Base-by-base conservation (phyloP, 2,888 invertebrate genomes). In the Brenthis daphne region DNA sequence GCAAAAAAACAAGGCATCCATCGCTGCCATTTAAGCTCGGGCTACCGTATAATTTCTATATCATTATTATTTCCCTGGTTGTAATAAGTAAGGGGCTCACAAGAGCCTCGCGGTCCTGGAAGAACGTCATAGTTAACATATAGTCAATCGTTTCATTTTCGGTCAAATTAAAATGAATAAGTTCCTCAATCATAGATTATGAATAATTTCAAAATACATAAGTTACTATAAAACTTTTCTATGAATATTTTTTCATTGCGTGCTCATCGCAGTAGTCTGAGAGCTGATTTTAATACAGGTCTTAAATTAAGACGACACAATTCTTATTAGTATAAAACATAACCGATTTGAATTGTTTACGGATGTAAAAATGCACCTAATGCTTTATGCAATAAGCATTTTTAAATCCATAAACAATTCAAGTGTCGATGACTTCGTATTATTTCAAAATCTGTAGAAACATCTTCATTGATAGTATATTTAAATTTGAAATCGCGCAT, bases 71-170 rank as follows among this genome's bases (percentile, higher is more conserved):
- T 65, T 65, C 24, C 58, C 43, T 12, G 29, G 20, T 14, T 53
- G 20, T 63, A 63, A 60, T 60, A 37, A 37, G 51, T 20, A 29
- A 4, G 29, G 4, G 29, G 29, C 29, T 29, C 5, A 29, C 3
- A 29, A 29, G 29, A 29, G 29, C 29, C 4, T 29, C 64, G 88
- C 78, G 70, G 88, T 82, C 72, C 92, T 92, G 87, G 47, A 91
- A 90, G 69, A 61, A 69, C 16, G 14, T 53, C 20, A 43, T 51
- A 12, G 0, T 48, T 13, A 16, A 12, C 16, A 48, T 37, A 51
- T 33, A 51, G 16, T 16, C n/a, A 54, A 8, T 63, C 37, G 5
- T 37, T 53, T 13, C 3, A 6, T 50, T 50, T 2, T 50, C 24
- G 33, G 3, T 33, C 51, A n/a, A 20, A 29, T 60, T 11, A 37